A percentile compares a stretch with the other conserved stretches of the same genome.
Conservation (phyloP, 2,797 vertebrate species). For the Perodicticus potto region DNA sequence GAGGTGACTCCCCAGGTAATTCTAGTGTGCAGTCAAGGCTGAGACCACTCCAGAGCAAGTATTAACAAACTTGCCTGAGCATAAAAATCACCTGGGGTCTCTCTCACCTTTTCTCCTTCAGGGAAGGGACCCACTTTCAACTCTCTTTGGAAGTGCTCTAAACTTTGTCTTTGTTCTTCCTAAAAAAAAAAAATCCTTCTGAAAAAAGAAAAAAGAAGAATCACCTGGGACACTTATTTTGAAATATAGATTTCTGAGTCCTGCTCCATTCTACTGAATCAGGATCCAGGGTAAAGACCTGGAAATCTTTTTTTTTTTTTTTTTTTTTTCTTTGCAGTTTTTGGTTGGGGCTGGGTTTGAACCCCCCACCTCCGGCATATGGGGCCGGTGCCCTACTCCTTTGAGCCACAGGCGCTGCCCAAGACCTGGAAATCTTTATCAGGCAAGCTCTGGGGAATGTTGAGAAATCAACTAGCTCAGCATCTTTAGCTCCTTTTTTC, state of each 20-base stretch:
- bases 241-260: neutral
- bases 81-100: neutral
- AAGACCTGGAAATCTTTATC: neutral
- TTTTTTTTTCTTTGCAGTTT: too few species aligned
- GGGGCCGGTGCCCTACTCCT: too few species aligned
- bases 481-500: slow-evolving; percentile 21
- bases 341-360: too few species aligned
- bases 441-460: neutral
- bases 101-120: too few species aligned
- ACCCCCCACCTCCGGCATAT: too few species aligned
- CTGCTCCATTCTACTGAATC: neutral
- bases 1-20: neutral
- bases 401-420: too few species aligned
- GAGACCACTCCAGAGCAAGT: neutral
- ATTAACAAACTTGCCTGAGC: slow-evolving; percentile 6
- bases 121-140: too few species aligned
- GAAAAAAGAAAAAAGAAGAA: neutral
- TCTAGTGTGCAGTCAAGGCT: neutral
- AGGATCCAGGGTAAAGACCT: neutral
- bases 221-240: slow-evolving; percentile 10
- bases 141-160: too few species aligned
- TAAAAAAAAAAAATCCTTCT: too few species aligned
- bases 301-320: neutral
- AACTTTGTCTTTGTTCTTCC: too few species aligned
- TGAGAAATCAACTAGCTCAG: slow-evolving; percentile 5